Evolutionary conservation across 2,888 invertebrate species (phyloP).

Genomic region (Caenorhabditis japonica): DNA sequence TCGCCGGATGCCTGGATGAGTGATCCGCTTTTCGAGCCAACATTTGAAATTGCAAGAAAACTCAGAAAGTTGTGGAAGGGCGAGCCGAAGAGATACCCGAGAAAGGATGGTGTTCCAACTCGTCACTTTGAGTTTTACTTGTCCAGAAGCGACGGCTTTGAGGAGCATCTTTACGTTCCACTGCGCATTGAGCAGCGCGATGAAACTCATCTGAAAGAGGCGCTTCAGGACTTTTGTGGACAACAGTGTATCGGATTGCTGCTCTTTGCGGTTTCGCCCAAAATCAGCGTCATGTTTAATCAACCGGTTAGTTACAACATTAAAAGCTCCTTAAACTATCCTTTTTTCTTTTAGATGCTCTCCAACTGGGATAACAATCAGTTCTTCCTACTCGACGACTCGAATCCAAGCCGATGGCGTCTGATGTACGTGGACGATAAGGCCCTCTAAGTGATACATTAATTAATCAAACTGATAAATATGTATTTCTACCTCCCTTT

Average conservation of each 20-base stretch:
- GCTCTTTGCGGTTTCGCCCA: conserved; percentile 23
- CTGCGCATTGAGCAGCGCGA: conserved; percentile 19
- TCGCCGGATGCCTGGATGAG: conserved; percentile 1
- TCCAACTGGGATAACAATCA: conserved; percentile 23
- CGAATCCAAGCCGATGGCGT: conserved; percentile 28
- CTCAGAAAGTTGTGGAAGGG: conserved; percentile 28
- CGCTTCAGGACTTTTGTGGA: conserved; percentile 13
- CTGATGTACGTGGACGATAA: conserved; percentile 33
- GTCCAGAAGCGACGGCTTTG: conserved; percentile 9
- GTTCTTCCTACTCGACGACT: conserved; percentile 31
- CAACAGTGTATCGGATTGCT: conserved; percentile 21
- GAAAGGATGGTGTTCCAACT: background rate
- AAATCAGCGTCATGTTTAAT: conserved; percentile 28
- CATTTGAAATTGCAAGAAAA: conserved; percentile 24
- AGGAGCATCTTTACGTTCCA: conserved; percentile 27
- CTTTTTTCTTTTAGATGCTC: conserved; percentile 13
- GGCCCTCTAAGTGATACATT: no score
- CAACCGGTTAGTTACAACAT: conserved; percentile 9
- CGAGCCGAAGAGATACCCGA: conserved; percentile 18
- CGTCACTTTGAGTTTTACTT: conserved; percentile 32
- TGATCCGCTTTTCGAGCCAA: conserved; percentile 28
- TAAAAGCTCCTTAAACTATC: background rate
- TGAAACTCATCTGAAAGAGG: conserved; percentile 19
- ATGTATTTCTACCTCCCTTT: background rate
- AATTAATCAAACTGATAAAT: background rate